Evolutionary conservation across 2,888 invertebrate genomes (phyloP).

Genomic region (Hylaea fasciaria): DNA sequence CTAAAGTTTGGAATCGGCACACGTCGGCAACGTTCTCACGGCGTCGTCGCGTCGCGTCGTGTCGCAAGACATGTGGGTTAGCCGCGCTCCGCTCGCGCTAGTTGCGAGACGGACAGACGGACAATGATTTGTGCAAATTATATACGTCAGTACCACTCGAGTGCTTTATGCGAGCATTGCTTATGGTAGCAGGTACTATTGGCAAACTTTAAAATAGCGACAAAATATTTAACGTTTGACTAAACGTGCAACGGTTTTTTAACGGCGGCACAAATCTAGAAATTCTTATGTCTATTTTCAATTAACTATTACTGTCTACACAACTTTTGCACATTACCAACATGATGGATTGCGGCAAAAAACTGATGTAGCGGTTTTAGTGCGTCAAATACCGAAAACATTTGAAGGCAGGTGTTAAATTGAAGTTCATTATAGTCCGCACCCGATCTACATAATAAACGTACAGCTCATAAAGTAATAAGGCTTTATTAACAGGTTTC

Average conservation of each 20-base stretch:
- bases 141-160: constrained; percentile 41
- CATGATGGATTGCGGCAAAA: constrained; percentile 18
- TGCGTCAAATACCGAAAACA: constrained; percentile 25
- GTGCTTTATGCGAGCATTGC: constrained; percentile 30
- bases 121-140: constrained; percentile 73
- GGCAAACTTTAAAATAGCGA: not conserved
- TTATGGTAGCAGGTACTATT: constrained; percentile 18
- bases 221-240: not conserved
- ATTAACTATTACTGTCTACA: constrained; percentile 5
- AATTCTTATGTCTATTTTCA: not conserved
- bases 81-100: constrained; percentile 1
- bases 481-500: constrained; percentile 34
- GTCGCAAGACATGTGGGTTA: constrained; percentile 24
- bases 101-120: constrained; percentile 39
- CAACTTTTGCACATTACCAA: constrained; percentile 8
- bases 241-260: not conserved
- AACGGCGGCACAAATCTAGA: not conserved
- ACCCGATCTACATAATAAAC: constrained; percentile 30
- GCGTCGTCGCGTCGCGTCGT: not conserved
- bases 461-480: constrained; percentile 38
- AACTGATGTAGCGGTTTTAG: constrained; percentile 24
- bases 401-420: constrained; percentile 28
- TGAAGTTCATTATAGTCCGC: constrained; percentile 21
- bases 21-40: constrained; percentile 13
- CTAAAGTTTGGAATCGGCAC: not conserved